Base-by-base conservation (phyloP, 2,113 vertebrate species). In the Saccopteryx leptura region DNA sequence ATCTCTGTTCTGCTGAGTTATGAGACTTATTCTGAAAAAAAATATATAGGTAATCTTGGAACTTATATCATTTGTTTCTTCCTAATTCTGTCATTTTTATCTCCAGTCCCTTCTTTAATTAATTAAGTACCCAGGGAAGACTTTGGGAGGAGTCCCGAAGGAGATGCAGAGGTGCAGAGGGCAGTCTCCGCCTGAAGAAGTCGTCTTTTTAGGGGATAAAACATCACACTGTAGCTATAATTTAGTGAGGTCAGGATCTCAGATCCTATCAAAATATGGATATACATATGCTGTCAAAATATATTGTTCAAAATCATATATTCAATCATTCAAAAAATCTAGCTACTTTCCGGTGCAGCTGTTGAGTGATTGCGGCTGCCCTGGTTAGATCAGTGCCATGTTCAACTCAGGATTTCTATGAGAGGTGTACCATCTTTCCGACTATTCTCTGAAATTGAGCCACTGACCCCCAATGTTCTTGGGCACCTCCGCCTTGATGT, bases 51-150 rank as follows among this genome's bases (percentile, higher is more conserved):
- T 24, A 56, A 75, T 7, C 9, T 60, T 88, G 46, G 26, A 28
- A 54, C 9, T 50, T 63, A 50, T 0, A 5, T 81, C 24, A 10
- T 81, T 88, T 18, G 6, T 78, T 81, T 87, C 60, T 78, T 89
- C 50, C 23, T 85, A 68, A 31, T 88, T 94, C 71, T 90, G 33
- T 33, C 48, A 56, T 66, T 93, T 97, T 86, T 58, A 69, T 68
- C 69, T 90, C 92, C 14, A 68, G 63, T 2, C 8, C 39, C 10
- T 23, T 65, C 87, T 84, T 39, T 54, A 65, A 88, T 79, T 50
- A 66, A 75, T 60, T 71, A 80, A 58, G 72, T 18, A 79, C 14
- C 26, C 4, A 24, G 31, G 69, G 69, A 95, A 14, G 33, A 13
- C 33, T n/a, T 69, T n/a, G 2, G 3, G 28, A 80, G 78, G 18